Evolutionary conservation across 2,888 invertebrate genomes (phyloP), one percentile per base, ranked within the genome.

Genomic region (Erannis defoliaria): DNA sequence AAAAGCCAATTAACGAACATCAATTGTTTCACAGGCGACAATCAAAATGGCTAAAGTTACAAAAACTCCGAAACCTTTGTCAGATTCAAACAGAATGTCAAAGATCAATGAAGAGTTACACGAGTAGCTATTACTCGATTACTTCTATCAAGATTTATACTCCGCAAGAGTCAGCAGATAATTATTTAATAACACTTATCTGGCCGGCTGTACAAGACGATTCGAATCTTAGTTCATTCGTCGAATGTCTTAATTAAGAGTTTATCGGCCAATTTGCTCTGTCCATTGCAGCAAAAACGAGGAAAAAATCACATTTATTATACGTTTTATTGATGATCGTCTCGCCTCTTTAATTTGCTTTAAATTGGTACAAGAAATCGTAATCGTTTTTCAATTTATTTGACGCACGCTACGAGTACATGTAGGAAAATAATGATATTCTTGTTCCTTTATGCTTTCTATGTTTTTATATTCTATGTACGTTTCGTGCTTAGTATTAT

Each of bases 181-280:
- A 54, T 62, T 51, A 48, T 46, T 55, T 48, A 55, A 49, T 54
- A 66, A 62, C 66, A 62, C 68, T 74, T 78, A 18, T 73, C 67
- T 61, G 9, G 56, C 0, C 66, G 67, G 66, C 67, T 71, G 72
- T 85, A 84, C 80, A 49, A 33, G 54, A 61, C 75, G 86, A 86
- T 85, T 77, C 72, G 74, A 75, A 86, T 86, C 82, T 78, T 68
- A 61, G 45, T 38, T 6, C 49, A 55, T 61, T 55, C 50, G 75
- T 66, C 74, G 71, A 74, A 86, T 86, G 84, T 88, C 90, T 90
- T 87, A 89, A 90, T 90, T 90, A 89, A 82, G 76, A 54, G 70
- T 81, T 85, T 83, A 86, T 82, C 82, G 86, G 76, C 76, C 84
- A 87, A 86, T 88, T 88, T 79, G 80, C 51, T 58, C 62, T 54